Evolutionary conservation across 2,888 invertebrate genomes (phyloP), one percentile per base, ranked within the genome.

Genomic region (Tanytarsus gracilentus): DNA sequence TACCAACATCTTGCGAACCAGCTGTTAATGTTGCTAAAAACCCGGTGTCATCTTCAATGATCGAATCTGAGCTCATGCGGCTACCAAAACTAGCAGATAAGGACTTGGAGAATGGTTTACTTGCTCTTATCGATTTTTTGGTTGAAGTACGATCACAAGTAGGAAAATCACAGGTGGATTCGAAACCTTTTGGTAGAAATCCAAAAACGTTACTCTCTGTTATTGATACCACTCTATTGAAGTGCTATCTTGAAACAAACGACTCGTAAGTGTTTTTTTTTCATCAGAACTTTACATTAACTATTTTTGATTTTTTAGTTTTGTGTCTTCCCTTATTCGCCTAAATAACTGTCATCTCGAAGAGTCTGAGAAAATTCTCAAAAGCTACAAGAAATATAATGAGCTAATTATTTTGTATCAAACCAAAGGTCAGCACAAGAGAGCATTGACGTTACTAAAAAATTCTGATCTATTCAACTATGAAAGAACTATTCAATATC

Each of bases 401-500:
- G 98, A 99, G 71, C 78, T 99, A 1, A 93, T 97, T 65, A 94
- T 98, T 67, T 77, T 99, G 29, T 99, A 98, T 72, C 90, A 96
- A 73, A 90, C 88, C 1, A 96, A 95, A 73, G 91, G 88, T 0
- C 86, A 92, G 66, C 97, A 98, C 70, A 83, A 85, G 63, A 87
- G 91, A 74, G 98, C 98, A 8, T 77, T 99, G 18, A 90, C 93
- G 68, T 75, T 97, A 61, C 77, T 99, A 27, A 81, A 84, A 67
- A 84, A 86, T 67, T 88, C 91, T 2, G 84, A 83, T 63, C 75
- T 92, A 0, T 82, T 81, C 67, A 94, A 92, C 0, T 82, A 85
- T 63, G 86, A 92, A 63, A 79, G 86, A 65, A 94, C 93, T 0
- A 86, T 96, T 67, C 84, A 85, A 63, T 98, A 98, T 75, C 78